These are phyloP conservation scores for Dermatemys mawii DNA, from an alignment of 2,113 vertebrate species.

Conservation along the genomic window DNA sequence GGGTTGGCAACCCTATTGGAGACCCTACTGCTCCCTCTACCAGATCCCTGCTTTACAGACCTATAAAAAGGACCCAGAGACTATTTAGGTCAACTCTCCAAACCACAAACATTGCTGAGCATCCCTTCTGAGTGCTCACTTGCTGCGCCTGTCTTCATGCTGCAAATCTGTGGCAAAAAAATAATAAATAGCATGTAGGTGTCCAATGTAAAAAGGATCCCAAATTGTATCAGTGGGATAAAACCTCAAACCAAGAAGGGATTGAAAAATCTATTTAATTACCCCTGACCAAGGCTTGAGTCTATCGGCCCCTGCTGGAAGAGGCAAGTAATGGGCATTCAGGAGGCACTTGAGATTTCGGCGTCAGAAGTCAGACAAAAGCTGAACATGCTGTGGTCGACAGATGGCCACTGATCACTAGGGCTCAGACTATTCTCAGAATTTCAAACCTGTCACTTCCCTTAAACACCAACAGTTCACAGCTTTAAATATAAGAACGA, in stretches of 20 bases:
- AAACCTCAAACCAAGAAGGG: not conserved
- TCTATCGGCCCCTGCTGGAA: not conserved
- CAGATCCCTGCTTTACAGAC: slow-evolving; percentile 21
- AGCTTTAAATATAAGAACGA: slow-evolving; percentile 56
- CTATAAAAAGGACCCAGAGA: slow-evolving; percentile 32
- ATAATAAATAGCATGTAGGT: slow-evolving; percentile 32
- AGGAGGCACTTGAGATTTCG: slow-evolving; percentile 21
- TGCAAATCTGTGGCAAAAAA: slow-evolving; percentile 52
- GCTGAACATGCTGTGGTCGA: not conserved
- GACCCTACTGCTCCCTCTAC: not conserved
- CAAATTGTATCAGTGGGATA: not conserved
- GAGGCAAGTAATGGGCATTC: not conserved
- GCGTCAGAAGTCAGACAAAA: not conserved
- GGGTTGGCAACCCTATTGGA: not conserved
- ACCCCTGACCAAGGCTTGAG: not conserved
- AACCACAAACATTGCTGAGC: slow-evolving; percentile 61
- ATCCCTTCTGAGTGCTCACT: slow-evolving; percentile 37
- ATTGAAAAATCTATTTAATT: not conserved
- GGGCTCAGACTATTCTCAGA: slow-evolving; percentile 41
- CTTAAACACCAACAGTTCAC: slow-evolving; percentile 36
- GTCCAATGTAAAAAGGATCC: not conserved
- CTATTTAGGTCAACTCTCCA: slow-evolving; percentile 55
- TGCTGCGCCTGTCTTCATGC: slow-evolving; percentile 15
- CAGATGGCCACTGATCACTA: not conserved
- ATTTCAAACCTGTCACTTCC: slow-evolving; percentile 56